phyloP scores from a whole-genome alignment of 2,888 invertebrate species.

The Morpho helenor region DNA sequence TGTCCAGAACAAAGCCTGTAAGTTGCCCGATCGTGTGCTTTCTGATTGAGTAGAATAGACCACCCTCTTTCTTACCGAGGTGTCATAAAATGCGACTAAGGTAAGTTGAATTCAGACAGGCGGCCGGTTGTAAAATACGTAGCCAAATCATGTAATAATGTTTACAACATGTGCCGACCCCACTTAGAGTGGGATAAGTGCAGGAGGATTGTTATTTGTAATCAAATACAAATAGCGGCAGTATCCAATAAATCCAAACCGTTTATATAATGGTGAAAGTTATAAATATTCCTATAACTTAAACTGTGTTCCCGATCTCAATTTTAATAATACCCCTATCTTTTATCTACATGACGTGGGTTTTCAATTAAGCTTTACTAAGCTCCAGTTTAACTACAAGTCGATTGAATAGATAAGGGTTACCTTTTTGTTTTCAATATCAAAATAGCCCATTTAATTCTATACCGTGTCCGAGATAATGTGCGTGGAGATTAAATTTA shows the following conservation, averaged over 20 bases:
- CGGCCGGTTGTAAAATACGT: no score
- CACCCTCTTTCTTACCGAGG: no score
- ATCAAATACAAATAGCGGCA: no score
- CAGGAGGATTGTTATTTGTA: no score
- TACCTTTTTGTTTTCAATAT: conserved; percentile 4
- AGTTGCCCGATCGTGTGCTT: no score
- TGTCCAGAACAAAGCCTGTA: no score
- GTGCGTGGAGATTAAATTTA: not conserved
- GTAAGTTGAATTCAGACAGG: no score
- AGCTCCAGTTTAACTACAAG: not conserved
- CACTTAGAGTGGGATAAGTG: no score
- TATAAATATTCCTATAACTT: conserved; percentile 3
- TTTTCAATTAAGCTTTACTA: conserved; percentile 16
- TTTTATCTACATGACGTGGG: conserved; percentile 16
- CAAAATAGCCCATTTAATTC: not conserved
- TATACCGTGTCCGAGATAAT: not conserved
- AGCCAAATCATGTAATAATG: no score
- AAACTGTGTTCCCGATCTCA: conserved; percentile 11
- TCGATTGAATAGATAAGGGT: conserved; percentile 2
- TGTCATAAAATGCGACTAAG: no score
- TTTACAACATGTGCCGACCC: no score
- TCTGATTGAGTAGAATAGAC: no score
- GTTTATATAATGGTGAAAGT: conserved; percentile 8
- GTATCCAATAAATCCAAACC: not conserved
- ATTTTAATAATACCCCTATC: conserved; percentile 14